Base-by-base conservation (phyloP, 1,140 invertebrate species). In the Eupristina koningsbergeri region DNA sequence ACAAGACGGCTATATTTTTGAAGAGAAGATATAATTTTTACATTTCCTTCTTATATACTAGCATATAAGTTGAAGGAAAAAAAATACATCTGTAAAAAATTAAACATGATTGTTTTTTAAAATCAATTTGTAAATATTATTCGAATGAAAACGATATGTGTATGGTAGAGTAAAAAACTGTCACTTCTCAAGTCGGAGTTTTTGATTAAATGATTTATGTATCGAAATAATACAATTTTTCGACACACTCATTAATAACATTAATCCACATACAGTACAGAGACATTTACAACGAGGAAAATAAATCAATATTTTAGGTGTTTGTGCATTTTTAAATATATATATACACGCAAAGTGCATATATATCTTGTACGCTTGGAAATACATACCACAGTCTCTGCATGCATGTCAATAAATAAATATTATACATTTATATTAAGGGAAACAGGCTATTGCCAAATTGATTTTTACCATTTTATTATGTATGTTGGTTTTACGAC, bases 141-240 rank as follows among this genome's bases (percentile, higher is more conserved):
- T 36, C 45, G 19, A 64, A 78, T 36, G 45, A 19, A 41, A 13
- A 77, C 45, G 19, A 73, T 74, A 11, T 41, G 5, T 34, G 26
- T 73, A 31, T 9, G 0, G 31, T 58, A 6, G 9, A n/a, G 26
- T n/a, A 15, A 83, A 22, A 84, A 74, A 74, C 47, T 64, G 82
- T 84, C 76, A 84, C 82, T 84, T 84, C 76, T 79, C 76, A 22
- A 39, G 74, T 61, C 67, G 69, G 73, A 84, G 63, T 74, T 64
- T 79, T 76, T 80, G 76, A 73, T 69, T 19, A 19, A 61, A 11
- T 31, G 6, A 29, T 29, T 31, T 13, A 79, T 41, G 29, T 58
- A 64, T 13, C 19, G 2, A 58, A 15, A 17, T 67, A 34, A 74
- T 9, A 17, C 26, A 73, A 15, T 76, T 53, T 36, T 67, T 61